phyloP scores from a whole-genome alignment of 2,888 invertebrate genomes.

The Heteromurus nitidus region DNA sequence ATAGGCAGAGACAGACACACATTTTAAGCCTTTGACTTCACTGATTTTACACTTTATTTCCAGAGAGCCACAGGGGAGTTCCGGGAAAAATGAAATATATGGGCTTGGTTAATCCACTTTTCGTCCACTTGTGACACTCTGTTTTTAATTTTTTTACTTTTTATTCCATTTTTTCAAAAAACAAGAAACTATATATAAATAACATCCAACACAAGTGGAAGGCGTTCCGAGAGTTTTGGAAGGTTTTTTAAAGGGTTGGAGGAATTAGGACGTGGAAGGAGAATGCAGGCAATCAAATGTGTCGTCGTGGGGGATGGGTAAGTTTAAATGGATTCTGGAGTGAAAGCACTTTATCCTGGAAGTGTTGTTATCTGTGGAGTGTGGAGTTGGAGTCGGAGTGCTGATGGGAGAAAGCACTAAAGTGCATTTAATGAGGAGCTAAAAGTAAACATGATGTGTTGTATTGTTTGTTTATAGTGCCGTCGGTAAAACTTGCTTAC shows the following conservation, averaged over 20 bases:
- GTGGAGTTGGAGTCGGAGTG: not conserved
- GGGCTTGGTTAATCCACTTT: conserved; percentile 67
- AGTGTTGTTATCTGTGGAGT: too few species aligned
- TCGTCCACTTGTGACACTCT: conserved; percentile 58
- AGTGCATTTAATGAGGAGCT: not conserved
- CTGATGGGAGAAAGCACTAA: not conserved
- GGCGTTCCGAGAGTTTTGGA: too few species aligned
- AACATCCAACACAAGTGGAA: too few species aligned
- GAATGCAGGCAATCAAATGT: conserved; percentile 99
- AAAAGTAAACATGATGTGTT: not conserved
- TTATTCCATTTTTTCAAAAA: conserved; percentile 42
- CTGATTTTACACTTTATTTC: conserved; percentile 1
- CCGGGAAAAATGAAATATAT: conserved; percentile 71
- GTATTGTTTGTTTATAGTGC: conserved; percentile 82
- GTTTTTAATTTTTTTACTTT: conserved; percentile 51
- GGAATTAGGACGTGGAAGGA: too few species aligned
- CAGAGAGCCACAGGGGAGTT: conserved; percentile 64
- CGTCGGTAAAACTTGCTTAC: conserved; percentile 99
- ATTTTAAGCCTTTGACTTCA: too few species aligned
- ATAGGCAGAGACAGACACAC: too few species aligned
- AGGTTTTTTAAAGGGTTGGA: too few species aligned
- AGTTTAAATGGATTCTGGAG: conserved; percentile 77
- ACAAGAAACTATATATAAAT: not conserved
- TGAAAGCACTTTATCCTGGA: not conserved
- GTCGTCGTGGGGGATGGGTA: conserved; percentile 99